A percentile compares a stretch with the other conserved stretches of the same genome.
Evolutionary conservation across 2,797 vertebrate genomes (phyloP).

Genomic region (Microctenopoma stevenorrisi): DNA sequence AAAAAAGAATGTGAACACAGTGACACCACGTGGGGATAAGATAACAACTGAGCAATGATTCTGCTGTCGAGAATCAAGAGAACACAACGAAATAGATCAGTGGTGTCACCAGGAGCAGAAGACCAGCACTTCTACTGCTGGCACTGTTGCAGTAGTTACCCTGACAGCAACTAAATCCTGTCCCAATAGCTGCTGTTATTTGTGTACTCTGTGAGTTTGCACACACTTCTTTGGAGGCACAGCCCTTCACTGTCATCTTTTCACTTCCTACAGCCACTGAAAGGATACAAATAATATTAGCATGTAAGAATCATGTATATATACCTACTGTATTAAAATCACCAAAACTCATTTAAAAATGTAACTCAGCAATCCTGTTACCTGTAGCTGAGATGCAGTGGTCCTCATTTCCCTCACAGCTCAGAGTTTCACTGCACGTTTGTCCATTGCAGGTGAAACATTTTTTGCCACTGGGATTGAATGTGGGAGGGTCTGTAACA

Average conservation of each 20-base stretch:
- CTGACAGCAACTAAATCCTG: slow-evolving; percentile 45
- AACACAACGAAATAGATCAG: no score
- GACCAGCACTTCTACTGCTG: background rate
- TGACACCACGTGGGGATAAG: no score
- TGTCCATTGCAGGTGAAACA: slow-evolving; percentile 53
- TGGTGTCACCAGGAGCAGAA: no score
- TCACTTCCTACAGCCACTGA: accelerated
- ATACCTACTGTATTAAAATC: no score
- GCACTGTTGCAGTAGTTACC: slow-evolving; percentile 63
- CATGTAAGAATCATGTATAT: no score
- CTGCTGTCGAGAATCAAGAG: no score
- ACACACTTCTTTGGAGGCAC: slow-evolving; percentile 43
- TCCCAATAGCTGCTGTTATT: accelerated
- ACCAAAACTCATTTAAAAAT: no score
- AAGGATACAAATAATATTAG: slow-evolving; percentile 1
- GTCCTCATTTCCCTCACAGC: slow-evolving; percentile 57
- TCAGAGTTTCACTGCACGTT: slow-evolving; percentile 15
- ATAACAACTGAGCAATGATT: no score
- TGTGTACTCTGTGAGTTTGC: accelerated
- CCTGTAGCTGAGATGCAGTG: slow-evolving; percentile 54
- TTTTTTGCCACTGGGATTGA: slow-evolving; percentile 50
- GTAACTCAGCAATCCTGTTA: slow-evolving; percentile 20
- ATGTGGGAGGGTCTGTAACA: slow-evolving; percentile 19
- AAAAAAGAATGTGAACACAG: background rate
- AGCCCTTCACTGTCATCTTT: slow-evolving; percentile 40